Evolutionary conservation across 2,113 vertebrate genomes (phyloP), one percentile per base, ranked within the genome.

Genomic region (Zosterops lateralis): DNA sequence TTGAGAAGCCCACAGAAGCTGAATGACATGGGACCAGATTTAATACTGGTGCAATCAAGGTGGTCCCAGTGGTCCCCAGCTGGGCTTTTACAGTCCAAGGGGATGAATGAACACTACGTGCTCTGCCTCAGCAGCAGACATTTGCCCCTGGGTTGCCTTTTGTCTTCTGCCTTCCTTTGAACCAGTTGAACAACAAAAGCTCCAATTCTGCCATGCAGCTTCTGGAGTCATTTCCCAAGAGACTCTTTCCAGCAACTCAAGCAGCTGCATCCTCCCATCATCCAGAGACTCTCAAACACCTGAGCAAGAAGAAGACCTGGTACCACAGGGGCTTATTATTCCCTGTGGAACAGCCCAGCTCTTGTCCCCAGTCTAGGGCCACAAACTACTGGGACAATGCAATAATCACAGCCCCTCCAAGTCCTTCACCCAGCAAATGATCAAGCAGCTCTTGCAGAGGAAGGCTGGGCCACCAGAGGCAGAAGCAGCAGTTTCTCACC

Each of bases 361-460:
- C 29, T 44, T 25, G 16, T 68, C 8, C 38, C 15, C 32, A 40
- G 15, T 65, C 38, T 58, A 45, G 4, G 28, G 17, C 17, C 2
- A 15, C 2, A 1, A 38, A 16, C 47, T 50, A n/a, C 31, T 2
- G 3, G 21, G 19, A 10, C 32, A 42, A 72, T 3, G 12, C 40
- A 64, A 14, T 9, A 20, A 45, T 19, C 38, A 42, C n/a, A 66
- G 34, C 6, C 61, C 19, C 50, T 51, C 61, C 1, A 1, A 22
- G 22, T 51, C 29, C 40, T 56, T 80, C 60, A 44, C 34, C 14
- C 66, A 40, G 42, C 17, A 16, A 45, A 29, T 9, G 25, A 40
- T 9, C 25, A 38, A 51, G 29, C 0, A 2, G 12, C 14, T 15
- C 20, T 15, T 26, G 48, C 0, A 2, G 42, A 31, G 21, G 17